phyloP scores from a whole-genome alignment of 2,113 vertebrate species.

The Xiphorhynchus elegans region DNA sequence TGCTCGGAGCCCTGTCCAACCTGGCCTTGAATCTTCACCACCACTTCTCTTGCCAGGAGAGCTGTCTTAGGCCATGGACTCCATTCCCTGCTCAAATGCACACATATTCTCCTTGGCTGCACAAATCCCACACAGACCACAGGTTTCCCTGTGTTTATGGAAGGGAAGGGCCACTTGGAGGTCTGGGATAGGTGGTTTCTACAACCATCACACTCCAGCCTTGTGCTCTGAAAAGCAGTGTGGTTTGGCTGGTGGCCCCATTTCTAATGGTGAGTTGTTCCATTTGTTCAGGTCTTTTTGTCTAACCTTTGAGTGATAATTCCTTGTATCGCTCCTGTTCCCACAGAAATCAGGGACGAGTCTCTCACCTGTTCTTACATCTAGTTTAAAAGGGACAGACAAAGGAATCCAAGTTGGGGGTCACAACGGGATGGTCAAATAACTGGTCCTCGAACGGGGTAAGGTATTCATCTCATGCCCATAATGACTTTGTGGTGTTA shows the following conservation, averaged over 20 bases:
- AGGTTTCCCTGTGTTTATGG: not conserved
- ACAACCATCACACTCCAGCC: not conserved
- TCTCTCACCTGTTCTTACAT: not conserved
- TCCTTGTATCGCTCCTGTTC: not conserved
- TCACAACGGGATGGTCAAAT: not conserved
- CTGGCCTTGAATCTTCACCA: not conserved
- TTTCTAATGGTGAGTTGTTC: not conserved
- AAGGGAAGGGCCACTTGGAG: fast-evolving
- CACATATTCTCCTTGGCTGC: not conserved
- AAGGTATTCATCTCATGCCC: not conserved
- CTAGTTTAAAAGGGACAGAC: not conserved
- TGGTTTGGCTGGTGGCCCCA: not conserved
- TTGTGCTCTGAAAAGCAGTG: not conserved
- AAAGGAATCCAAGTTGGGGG: not conserved
- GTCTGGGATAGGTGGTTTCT: not conserved
- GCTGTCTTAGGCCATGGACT: not conserved
- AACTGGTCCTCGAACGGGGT: not conserved
- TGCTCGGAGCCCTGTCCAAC: not conserved
- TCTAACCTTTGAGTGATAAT: not conserved
- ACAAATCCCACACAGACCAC: not conserved
- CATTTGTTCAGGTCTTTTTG: not conserved
- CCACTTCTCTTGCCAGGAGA: not conserved
- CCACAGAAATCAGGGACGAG: not conserved
- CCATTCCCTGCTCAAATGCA: not conserved
- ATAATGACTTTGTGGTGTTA: slow-evolving; percentile 23